Evolutionary conservation across 1,140 invertebrate genomes (phyloP), one percentile per base, ranked within the genome.

Genomic region (Wiebesia pumilae): DNA sequence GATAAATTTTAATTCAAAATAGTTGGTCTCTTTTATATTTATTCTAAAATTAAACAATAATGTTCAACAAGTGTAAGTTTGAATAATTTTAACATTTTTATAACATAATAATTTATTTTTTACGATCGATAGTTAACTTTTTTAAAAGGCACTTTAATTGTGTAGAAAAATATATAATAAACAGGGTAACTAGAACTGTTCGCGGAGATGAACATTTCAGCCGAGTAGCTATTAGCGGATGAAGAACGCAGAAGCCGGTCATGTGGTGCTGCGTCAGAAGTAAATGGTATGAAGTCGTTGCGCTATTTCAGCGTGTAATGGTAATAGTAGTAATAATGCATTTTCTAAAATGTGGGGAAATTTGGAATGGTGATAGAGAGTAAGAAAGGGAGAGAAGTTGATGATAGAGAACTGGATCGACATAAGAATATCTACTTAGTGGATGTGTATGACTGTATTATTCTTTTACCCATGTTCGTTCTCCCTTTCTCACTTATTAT

Each of bases 211-310:
- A 81, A 81, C n/a, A 65, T 30, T n/a, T 47, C 40, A 51, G 0
- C 65, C 27, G 80, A n/a, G 65, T 40, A 65, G n/a, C 80, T 69
- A 69, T 81, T 71, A 71, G 43, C 80, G 40, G 30, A 69, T 27
- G 40, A 82, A n/a, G n/a, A 71, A 43, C 40, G 35, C 51, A 71
- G 43, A 51, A 71, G 43, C 16, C 30, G 38, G 35, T 71, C 81
- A 71, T 43, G 43, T 78, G n/a, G 47, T 40, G 16, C 24, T 38
- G 54, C 1, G 6, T 35, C 1, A 30, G 21, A 69, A 58, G 30
- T 30, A 47, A 58, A 62, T 24, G 51, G 0, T 30, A 38, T n/a
- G 24, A 47, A 67, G 80, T 24, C 9, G 9, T 21, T 40, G 40
- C 7, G 21, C 12, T 75, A 40, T 43, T 77, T 75, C 62, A 10